phyloP scores from a whole-genome alignment of 1,140 invertebrate species.

The Cryptotermes secundus region DNA sequence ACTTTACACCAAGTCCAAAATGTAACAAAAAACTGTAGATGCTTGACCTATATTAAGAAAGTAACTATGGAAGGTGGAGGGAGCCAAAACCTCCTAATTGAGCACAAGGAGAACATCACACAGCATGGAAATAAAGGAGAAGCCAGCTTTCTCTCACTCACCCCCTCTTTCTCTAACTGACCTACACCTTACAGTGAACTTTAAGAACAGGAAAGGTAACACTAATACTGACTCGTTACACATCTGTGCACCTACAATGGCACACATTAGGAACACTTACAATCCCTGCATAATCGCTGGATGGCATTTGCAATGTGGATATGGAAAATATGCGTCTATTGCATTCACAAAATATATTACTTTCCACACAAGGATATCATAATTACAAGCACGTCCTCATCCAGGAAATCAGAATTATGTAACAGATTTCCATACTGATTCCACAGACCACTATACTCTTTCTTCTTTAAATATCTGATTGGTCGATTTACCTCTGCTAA shows the following conservation, averaged over 20 bases:
- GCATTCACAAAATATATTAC: neutral
- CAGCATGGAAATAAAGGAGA: neutral
- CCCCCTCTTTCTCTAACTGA: too few species aligned
- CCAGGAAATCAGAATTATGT: too few species aligned
- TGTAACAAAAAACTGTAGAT: neutral
- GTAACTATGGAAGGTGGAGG: neutral
- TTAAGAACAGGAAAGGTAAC: conserved; percentile 24
- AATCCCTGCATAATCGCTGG: conserved; percentile 24
- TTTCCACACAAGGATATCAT: too few species aligned
- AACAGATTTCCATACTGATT: too few species aligned
- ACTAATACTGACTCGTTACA: conserved; percentile 31
- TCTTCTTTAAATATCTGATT: too few species aligned
- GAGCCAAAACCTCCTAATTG: neutral
- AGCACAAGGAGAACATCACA: neutral
- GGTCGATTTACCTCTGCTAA: too few species aligned
- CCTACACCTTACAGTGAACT: neutral
- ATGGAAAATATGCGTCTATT: neutral
- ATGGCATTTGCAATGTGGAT: conserved; percentile 1
- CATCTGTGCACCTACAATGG: neutral
- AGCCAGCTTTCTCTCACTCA: neutral
- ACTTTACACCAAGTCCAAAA: neutral
- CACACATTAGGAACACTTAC: conserved; percentile 24
- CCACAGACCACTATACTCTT: too few species aligned
- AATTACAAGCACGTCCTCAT: too few species aligned
- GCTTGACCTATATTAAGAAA: neutral